A percentile compares a stretch with the other conserved stretches of the same genome.
phyloP scores from a whole-genome alignment of 2,888 invertebrate genomes.

The Allacma fusca region DNA sequence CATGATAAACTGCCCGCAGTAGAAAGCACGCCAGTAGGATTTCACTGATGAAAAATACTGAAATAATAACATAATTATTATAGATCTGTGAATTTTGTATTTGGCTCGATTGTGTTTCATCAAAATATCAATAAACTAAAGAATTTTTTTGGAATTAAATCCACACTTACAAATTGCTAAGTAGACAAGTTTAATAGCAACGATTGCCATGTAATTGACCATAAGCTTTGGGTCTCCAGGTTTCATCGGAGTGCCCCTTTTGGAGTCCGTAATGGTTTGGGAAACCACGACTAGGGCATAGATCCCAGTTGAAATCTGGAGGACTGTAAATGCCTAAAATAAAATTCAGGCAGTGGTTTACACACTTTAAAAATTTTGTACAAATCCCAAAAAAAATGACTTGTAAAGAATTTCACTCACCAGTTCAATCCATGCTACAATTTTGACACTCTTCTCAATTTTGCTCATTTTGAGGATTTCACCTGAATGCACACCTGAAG shows the following conservation, averaged over 20 bases:
- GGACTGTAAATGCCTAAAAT: background rate
- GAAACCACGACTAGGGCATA: background rate
- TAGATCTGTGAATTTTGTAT: background rate
- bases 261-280: background rate
- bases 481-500: too few relatives aligned
- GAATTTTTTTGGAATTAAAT: too few relatives aligned
- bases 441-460: background rate
- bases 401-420: background rate
- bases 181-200: slow-evolving; percentile 40
- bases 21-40: slow-evolving; percentile 26
- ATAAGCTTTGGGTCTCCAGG: background rate
- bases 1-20: slow-evolving; percentile 19
- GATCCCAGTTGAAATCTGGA: slow-evolving; percentile 1
- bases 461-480: background rate
- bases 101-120: too few relatives aligned
- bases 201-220: slow-evolving; percentile 13
- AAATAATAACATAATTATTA: background rate
- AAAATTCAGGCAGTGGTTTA: too few relatives aligned
- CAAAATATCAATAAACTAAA: too few relatives aligned
- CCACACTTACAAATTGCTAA: slow-evolving; percentile 32
- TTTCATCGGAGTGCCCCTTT: background rate
- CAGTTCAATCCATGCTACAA: slow-evolving; percentile 1
- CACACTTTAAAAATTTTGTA: slow-evolving; percentile 7
- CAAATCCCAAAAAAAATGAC: too few relatives aligned
- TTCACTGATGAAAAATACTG: slow-evolving; percentile 37